A percentile compares a stretch with the other conserved stretches of the same genome.
These are phyloP conservation scores for Stenolophus ochropezus DNA, from an alignment of 2,888 invertebrate genomes.

Conservation along the genomic window DNA sequence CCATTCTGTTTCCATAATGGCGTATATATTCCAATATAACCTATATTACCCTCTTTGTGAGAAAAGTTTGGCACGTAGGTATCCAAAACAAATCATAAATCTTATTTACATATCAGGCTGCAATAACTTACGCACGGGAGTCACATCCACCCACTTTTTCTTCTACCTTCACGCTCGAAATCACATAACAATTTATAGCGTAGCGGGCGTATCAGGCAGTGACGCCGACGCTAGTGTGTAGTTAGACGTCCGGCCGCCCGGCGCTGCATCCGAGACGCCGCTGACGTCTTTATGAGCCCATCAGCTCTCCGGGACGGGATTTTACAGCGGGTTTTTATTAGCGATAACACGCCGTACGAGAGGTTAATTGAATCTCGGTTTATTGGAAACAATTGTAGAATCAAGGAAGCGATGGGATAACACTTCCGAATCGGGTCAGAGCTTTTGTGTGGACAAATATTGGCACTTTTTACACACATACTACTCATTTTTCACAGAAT, in stretches of 20 bases:
- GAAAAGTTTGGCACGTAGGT: background rate
- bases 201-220: background rate
- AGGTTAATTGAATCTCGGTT: background rate
- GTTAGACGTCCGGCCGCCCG: background rate
- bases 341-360: constrained; percentile 19
- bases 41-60: background rate
- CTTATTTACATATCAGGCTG: constrained; percentile 30
- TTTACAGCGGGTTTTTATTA: constrained; percentile 35
- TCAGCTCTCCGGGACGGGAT: constrained; percentile 9
- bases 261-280: constrained; percentile 6
- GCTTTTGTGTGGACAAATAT: background rate
- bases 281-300: constrained; percentile 39
- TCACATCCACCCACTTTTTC: background rate
- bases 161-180: constrained; percentile 34
- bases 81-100: constrained; percentile 21
- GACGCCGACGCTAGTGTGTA: constrained; percentile 10
- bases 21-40: background rate
- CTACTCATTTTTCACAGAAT: too few relatives aligned
- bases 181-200: constrained; percentile 43
- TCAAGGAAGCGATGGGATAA: background rate
- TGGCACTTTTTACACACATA: background rate
- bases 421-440: background rate
- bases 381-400: background rate
- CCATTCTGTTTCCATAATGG: background rate
- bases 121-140: constrained; percentile 20